Evolutionary conservation across 2,888 invertebrate genomes (phyloP), one percentile per base, ranked within the genome.

Genomic region (Osmoderma eremita): DNA sequence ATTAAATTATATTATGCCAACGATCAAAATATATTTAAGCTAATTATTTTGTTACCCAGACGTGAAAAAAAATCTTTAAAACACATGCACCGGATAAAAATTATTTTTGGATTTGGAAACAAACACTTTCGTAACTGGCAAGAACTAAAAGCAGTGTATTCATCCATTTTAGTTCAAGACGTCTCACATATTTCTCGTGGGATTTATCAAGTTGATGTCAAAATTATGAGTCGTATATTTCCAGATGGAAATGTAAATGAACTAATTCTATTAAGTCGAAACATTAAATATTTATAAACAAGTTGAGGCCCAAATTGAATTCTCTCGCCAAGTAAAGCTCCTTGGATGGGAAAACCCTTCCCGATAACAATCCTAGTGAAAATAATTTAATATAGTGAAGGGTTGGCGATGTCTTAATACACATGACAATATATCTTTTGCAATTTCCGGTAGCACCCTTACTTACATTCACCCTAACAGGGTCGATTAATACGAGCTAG

Each of bases 391-490:
- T 67, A 63, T 67, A 41, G 36, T 63, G 67, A 67, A 67, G 67
- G 72, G 70, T 70, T 73, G 73, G 74, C 17, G 70, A 71, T 74
- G 78, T 78, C 78, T 80, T 80, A 80, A 80, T 79, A 79, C 78
- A 78, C 77, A 79, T 78, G 75, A 77, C 79, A 81, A 80, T 80
- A 78, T 78, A 78, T 63, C 78, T 78, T 79, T 79, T 78, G 78
- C 80, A 81, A 81, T 81, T 81, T 81, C 81, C 81, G 76, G 70
- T 73, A 68, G 73, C 74, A 74, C 75, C 71, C 70, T 70, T 71
- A 30, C 30, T 30, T 30, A 45, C 67, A 39, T 10, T 50, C 12
- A 24, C 18, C 45, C 42, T 15, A 45, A 58, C 30, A 58, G 58
- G 58, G 58, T 58, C 24, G 42, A 58, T 58, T 58, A 58, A 58